Base-by-base conservation (phyloP, 2,888 invertebrate species). In the Laothoe populi region DNA sequence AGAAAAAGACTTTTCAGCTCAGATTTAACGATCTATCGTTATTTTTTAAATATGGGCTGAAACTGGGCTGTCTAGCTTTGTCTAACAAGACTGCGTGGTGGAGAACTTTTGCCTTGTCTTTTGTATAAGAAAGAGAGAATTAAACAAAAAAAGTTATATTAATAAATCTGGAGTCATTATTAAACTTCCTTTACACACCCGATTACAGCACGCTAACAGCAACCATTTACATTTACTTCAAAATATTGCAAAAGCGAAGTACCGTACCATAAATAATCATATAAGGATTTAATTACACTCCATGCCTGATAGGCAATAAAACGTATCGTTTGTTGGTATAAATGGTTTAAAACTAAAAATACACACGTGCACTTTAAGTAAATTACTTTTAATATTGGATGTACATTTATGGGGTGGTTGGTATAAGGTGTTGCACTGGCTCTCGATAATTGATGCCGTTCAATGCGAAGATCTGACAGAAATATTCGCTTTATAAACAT, bases 291-390 rank as follows among this genome's bases (percentile, higher is more conserved):
- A 63, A 68, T 69, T 67, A 65, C 59, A 53, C 64, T 19, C 49
- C 24, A 8, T 21, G 60, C 63, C 67, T 44, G 62, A 63, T 53
- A 53, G 48, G 38, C 48, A 45, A 64, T 70, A 71, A 72, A 69
- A 66, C 61, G 60, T 59, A 64, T 67, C 57, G 59, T 49, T 65
- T 72, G 70, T 72, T 68, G 63, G 64, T 71, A 66, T 66, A 64
- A 65, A 69, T 64, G 57, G 63, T 62, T 61, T 70, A 66, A 66
- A 68, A 63, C 53, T 64, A 63, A 70, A 62, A 70, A 66, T 68
- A 64, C 62, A 64, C 62, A 69, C 66, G 65, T 59, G 38, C 57
- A 44, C 57, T 60, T 38, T 42, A 62, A 44, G 64, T 69, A 70
- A 67, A 69, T 66, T 63, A 66, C 57, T 16, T 69, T 64, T 42